Conservation (phyloP, 2,888 invertebrate genomes). For the Aleiodes alternator region DNA sequence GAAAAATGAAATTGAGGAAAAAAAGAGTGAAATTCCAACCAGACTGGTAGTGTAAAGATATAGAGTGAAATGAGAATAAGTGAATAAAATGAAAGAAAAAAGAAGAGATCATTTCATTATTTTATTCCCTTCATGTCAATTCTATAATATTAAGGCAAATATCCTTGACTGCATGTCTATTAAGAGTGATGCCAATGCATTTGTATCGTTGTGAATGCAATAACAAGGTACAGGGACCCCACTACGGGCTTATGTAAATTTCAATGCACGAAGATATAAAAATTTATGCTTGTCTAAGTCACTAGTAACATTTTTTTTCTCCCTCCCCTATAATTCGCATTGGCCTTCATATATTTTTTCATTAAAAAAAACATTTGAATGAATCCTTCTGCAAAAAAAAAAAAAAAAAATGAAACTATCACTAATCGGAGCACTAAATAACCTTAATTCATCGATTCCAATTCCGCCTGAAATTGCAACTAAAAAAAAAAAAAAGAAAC, state of each 20-base stretch:
- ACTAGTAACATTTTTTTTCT: conserved; percentile 57
- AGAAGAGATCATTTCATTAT: conserved; percentile 29
- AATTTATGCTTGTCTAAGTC: conserved; percentile 68
- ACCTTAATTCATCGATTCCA: neutral
- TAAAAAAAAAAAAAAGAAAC: neutral
- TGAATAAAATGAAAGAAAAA: conserved; percentile 7
- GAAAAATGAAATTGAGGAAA: neutral
- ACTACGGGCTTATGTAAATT: conserved; percentile 69
- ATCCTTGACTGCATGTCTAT: conserved; percentile 71
- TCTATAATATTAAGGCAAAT: conserved; percentile 72
- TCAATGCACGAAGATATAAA: conserved; percentile 67
- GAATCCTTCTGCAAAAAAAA: neutral
- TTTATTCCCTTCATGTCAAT: conserved; percentile 45
- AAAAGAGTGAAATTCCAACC: conserved; percentile 7
- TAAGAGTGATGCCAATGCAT: conserved; percentile 67
- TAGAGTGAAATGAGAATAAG: conserved; percentile 25
- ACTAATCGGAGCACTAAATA: neutral
- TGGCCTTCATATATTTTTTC: neutral
- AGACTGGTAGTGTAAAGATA: neutral
- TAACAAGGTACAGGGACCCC: conserved; percentile 61
- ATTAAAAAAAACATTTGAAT: neutral
- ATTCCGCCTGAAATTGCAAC: neutral
- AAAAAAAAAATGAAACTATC: neutral
- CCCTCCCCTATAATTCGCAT: neutral
- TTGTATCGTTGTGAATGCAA: conserved; percentile 63